Evolutionary conservation across 1,140 invertebrate species (phyloP).

Genomic region (Dendrolimus kikuchii): DNA sequence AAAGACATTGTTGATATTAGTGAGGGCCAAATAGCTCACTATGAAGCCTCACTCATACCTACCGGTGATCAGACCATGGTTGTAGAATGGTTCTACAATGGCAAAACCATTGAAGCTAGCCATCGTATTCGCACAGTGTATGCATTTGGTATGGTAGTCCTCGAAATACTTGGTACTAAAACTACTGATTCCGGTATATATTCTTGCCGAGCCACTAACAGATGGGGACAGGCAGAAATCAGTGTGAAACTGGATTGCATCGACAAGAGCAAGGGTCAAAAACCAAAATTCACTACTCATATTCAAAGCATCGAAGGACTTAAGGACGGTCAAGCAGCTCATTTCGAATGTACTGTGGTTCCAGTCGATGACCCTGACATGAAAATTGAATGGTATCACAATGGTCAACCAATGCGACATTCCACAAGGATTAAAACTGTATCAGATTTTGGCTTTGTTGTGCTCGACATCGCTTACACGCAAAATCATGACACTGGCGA

Average conservation of each 20-base stretch:
- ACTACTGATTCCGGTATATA: constrained; percentile 91
- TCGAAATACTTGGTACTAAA: constrained; percentile 93
- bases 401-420: constrained; percentile 89
- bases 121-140: constrained; percentile 92
- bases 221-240: constrained; percentile 90
- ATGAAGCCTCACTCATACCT: constrained; percentile 94
- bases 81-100: constrained; percentile 98
- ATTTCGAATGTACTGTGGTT: constrained; percentile 93
- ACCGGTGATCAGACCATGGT: constrained; percentile 96
- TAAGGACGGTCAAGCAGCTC: constrained; percentile 92
- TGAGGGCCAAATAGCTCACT: constrained; percentile 94
- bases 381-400: constrained; percentile 97
- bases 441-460: constrained; percentile 96
- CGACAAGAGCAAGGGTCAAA: constrained; percentile 87
- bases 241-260: constrained; percentile 87
- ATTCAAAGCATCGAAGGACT: constrained; percentile 88
- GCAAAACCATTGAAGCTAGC: constrained; percentile 89
- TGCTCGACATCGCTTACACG: constrained; percentile 95
- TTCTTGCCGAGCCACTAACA: constrained; percentile 90
- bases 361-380: constrained; percentile 95
- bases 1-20: constrained; percentile 85
- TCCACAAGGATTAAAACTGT: constrained; percentile 94
- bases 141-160: constrained; percentile 95
- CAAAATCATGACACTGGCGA: constrained; percentile 95
- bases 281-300: constrained; percentile 88